These are phyloP conservation scores for Sycon ciliatum DNA, from an alignment of 37 sponge, comb jelly and placozoan species.

Conservation along the genomic window DNA sequence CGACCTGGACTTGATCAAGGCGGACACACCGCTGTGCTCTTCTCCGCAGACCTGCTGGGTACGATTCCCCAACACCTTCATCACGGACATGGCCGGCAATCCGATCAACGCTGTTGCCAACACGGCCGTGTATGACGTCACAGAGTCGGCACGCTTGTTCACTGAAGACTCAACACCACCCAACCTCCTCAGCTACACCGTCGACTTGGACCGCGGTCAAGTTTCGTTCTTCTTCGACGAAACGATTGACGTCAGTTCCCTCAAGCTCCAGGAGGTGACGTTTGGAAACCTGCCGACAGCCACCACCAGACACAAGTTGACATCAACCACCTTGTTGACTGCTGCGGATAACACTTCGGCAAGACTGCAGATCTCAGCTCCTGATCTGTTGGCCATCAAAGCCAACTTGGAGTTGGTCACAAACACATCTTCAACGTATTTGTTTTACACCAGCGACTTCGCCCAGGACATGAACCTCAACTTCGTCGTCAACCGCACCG, in stretches of 20 bases:
- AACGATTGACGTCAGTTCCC: slow-evolving; percentile 34
- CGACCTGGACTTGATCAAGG: slow-evolving; percentile 59
- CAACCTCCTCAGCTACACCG: slow-evolving; percentile 38
- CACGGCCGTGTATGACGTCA: not conserved
- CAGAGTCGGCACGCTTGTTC: not conserved
- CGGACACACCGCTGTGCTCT: slow-evolving; percentile 40
- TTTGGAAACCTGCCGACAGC: not conserved
- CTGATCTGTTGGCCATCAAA: slow-evolving; percentile 55
- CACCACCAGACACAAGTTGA: not conserved
- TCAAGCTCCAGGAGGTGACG: slow-evolving; percentile 17
- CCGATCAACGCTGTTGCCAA: slow-evolving; percentile 16
- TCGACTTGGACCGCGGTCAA: slow-evolving; percentile 52
- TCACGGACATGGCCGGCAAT: slow-evolving; percentile 74
- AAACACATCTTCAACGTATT: slow-evolving; percentile 39
- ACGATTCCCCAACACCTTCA: slow-evolving; percentile 34
- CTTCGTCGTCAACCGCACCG: not conserved
- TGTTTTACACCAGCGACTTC: slow-evolving; percentile 55
- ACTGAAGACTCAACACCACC: slow-evolving; percentile 54
- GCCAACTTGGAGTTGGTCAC: slow-evolving; percentile 38
- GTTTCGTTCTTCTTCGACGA: slow-evolving; percentile 54
- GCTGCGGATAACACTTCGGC: not conserved
- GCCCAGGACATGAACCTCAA: slow-evolving; percentile 56
- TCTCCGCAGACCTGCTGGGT: slow-evolving; percentile 39
- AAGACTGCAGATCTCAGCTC: not conserved
- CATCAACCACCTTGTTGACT: not conserved